Conservation (phyloP, 2,888 invertebrate species). For the Cecidostiba fungosa region DNA sequence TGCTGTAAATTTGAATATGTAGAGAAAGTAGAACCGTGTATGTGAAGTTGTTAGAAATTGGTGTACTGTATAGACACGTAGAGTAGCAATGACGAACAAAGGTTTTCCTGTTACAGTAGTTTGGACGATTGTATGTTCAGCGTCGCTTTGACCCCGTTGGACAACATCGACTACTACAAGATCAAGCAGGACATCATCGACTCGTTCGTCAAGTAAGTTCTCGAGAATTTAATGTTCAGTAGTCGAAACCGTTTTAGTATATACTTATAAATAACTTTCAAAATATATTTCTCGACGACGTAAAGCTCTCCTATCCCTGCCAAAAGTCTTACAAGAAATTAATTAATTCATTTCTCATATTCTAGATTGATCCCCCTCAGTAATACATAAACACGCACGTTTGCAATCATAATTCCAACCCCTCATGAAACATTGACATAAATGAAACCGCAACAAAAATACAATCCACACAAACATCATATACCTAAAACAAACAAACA, state of each 20-base stretch:
- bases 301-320: too few relatives aligned
- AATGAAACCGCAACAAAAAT: neutral
- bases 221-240: neutral
- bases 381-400: neutral
- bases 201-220: conserved; percentile 58
- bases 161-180: conserved; percentile 63
- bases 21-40: neutral
- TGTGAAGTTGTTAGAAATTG: neutral
- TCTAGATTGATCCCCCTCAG: neutral
- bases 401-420: neutral
- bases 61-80: neutral
- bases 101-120: conserved; percentile 55
- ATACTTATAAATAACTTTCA: neutral
- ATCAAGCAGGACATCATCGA: conserved; percentile 57
- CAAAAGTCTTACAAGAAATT: neutral
- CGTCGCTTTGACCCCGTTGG: conserved; percentile 58
- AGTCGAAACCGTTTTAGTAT: neutral
- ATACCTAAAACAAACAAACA: neutral
- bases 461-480: neutral
- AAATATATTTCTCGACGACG: too few relatives aligned
- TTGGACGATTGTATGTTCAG: conserved; percentile 36
- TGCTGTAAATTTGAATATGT: neutral
- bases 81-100: conserved; percentile 21
- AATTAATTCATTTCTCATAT: neutral
- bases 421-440: neutral